phyloP scores from a whole-genome alignment of 1,140 invertebrate genomes.

The Sesamia nonagrioides region DNA sequence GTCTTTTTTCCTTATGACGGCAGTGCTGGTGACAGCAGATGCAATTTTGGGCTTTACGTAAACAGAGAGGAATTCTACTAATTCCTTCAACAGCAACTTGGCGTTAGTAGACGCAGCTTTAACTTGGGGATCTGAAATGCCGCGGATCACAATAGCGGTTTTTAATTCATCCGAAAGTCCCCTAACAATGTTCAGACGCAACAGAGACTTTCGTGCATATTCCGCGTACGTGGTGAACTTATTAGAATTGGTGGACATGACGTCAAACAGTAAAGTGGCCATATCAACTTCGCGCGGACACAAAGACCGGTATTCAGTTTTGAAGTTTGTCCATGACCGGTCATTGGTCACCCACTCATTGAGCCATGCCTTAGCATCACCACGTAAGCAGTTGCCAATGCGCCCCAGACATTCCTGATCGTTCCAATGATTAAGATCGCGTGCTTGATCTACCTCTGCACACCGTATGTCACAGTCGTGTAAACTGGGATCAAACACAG shows the following conservation, averaged over 20 bases:
- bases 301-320: conserved; percentile 46
- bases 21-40: no score
- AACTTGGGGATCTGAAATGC: background rate
- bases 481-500: conserved; percentile 19
- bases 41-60: background rate
- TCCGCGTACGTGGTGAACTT: conserved; percentile 49
- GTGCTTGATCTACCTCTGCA: conserved; percentile 43
- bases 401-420: conserved; percentile 48
- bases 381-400: conserved; percentile 45
- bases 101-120: background rate
- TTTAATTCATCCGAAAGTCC: background rate
- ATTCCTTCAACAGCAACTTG: background rate
- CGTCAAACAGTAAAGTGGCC: conserved; percentile 32
- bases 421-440: conserved; percentile 27
- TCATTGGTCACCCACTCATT: conserved; percentile 53
- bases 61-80: background rate
- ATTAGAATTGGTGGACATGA: conserved; percentile 46
- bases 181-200: background rate
- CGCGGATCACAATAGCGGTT: background rate
- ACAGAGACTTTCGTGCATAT: background rate
- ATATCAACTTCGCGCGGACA: conserved; percentile 29
- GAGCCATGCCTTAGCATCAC: conserved; percentile 50
- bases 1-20: no score
- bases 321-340: conserved; percentile 50
- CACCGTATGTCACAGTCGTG: conserved; percentile 53